Conservation (phyloP, 2,113 vertebrate genomes). For the Pelecanus crispus region DNA sequence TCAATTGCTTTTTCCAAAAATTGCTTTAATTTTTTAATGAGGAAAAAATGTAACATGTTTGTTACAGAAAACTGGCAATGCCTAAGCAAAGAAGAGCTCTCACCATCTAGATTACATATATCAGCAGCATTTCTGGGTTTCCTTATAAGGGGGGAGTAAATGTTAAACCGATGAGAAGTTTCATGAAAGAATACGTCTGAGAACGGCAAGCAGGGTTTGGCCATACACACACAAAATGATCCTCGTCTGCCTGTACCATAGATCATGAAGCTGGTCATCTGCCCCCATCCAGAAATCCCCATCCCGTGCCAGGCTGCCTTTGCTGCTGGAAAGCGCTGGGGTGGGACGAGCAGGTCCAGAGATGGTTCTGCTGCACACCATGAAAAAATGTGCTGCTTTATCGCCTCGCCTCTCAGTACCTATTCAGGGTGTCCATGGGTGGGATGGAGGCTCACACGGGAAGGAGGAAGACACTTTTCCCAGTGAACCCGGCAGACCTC, state of each 20-base stretch:
- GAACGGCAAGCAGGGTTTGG: background rate
- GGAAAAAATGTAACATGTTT: background rate
- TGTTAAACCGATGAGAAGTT: constrained; percentile 11
- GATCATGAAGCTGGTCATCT: background rate
- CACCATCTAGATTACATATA: background rate
- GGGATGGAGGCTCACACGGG: background rate
- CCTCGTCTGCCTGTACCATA: background rate
- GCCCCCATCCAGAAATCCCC: background rate
- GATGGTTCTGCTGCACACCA: background rate
- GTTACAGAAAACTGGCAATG: background rate
- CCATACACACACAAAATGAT: background rate
- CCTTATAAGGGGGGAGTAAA: background rate
- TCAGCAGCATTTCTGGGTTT: background rate
- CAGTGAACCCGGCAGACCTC: background rate
- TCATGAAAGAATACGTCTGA: background rate
- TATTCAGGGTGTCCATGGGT: background rate
- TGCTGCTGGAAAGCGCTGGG: background rate
- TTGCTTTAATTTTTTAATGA: background rate
- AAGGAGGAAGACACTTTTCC: background rate
- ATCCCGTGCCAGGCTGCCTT: background rate
- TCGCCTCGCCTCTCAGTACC: background rate
- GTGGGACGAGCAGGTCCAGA: background rate
- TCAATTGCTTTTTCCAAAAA: background rate
- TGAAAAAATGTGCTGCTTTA: background rate
- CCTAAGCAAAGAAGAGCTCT: background rate